Evolutionary conservation across 2,888 invertebrate species (phyloP).

Genomic region (Osedax fenrisi): DNA sequence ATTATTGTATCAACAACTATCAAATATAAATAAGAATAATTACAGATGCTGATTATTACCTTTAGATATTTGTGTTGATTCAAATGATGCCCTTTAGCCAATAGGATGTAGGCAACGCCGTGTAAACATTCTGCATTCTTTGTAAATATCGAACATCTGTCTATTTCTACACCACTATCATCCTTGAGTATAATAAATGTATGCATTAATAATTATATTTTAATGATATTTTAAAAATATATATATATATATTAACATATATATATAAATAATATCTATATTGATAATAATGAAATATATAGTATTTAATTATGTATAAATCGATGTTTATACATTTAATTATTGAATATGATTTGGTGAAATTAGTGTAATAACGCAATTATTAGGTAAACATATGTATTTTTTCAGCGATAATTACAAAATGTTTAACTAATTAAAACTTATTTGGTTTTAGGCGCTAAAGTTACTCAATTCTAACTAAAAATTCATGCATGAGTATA

Average conservation of each 20-base stretch:
- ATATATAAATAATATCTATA: neutral
- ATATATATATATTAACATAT: neutral
- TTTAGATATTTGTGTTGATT: constrained; percentile 34
- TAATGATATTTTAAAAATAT: neutral
- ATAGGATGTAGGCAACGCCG: neutral
- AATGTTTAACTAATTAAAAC: no score
- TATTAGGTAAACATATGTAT: no score
- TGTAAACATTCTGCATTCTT: neutral
- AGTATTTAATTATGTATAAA: neutral
- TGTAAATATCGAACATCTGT: neutral
- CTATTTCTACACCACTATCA: neutral
- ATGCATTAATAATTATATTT: neutral
- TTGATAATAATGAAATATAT: neutral
- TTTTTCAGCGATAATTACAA: no score
- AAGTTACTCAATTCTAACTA: no score
- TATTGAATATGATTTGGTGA: neutral
- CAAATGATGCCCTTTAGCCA: neutral
- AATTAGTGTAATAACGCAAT: no score
- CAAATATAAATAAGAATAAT: no score
- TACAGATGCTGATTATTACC: constrained; percentile 35
- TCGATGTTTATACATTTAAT: neutral
- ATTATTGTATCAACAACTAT: no score
- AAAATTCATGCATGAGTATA: no score
- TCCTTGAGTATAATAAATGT: neutral
- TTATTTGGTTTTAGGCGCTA: no score